These are phyloP conservation scores for Recurvirostra avosetta DNA, from an alignment of 2,113 vertebrate genomes.

Conservation along the genomic window DNA sequence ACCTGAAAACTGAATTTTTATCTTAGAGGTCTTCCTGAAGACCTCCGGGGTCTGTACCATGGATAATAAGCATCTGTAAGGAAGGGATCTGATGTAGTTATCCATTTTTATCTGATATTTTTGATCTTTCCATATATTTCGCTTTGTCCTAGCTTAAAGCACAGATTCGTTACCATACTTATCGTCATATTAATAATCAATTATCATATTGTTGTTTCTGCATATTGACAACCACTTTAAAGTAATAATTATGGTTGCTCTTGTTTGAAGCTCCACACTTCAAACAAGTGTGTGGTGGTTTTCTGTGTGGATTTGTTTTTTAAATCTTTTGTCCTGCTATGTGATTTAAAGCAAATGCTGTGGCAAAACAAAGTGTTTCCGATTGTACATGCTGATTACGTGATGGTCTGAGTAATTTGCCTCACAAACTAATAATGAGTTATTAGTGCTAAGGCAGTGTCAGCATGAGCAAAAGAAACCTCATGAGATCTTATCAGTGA, in stretches of 20 bases:
- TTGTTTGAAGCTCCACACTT: neutral
- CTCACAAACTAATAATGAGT: neutral
- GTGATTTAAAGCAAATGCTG: neutral
- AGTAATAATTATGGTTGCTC: neutral
- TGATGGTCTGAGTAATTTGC: neutral
- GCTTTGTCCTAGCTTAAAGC: neutral
- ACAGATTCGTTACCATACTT: neutral
- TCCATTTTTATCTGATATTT: neutral
- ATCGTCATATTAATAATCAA: neutral
- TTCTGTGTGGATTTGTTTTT: neutral
- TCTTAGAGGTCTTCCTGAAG: neutral
- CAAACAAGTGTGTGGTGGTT: neutral
- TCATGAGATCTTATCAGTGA: neutral
- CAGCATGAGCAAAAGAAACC: neutral
- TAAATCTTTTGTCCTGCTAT: neutral
- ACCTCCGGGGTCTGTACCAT: neutral
- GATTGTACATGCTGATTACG: neutral
- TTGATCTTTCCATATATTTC: neutral
- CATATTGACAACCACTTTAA: neutral
- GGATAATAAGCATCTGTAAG: neutral
- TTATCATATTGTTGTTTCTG: neutral
- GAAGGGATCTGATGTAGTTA: neutral
- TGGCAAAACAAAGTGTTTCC: neutral
- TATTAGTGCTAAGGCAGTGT: neutral
- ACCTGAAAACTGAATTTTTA: neutral